These are phyloP conservation scores for Ooceraea biroi DNA, from an alignment of 1,140 invertebrate species.

Conservation along the genomic window DNA sequence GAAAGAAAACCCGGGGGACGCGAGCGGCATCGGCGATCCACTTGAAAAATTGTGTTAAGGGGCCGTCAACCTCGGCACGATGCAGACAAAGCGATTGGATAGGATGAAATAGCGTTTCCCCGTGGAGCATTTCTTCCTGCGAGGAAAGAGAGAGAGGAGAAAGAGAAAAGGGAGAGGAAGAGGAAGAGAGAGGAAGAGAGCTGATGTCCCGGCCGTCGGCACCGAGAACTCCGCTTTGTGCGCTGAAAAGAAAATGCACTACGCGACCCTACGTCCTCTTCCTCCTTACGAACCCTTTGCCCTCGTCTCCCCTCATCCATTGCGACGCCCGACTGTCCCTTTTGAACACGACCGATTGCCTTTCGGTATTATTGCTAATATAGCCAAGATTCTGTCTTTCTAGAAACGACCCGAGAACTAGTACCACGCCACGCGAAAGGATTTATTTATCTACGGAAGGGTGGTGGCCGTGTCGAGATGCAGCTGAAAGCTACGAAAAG, in stretches of 20 bases:
- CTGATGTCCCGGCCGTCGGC: slow-evolving; percentile 29
- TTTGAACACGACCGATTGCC: slow-evolving; percentile 21
- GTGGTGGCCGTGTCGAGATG: background rate
- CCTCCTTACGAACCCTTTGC: slow-evolving; percentile 13
- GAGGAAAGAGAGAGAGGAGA: background rate
- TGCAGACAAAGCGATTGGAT: slow-evolving; percentile 69
- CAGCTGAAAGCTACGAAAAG: background rate
- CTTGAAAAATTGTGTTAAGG: slow-evolving; percentile 70
- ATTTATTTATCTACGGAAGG: background rate
- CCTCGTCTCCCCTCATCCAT: slow-evolving; percentile 47
- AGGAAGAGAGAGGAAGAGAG: background rate
- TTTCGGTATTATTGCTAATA: slow-evolving; percentile 44
- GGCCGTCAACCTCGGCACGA: slow-evolving; percentile 65
- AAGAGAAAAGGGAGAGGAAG: background rate
- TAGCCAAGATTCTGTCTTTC: background rate
- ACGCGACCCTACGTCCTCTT: slow-evolving; percentile 45
- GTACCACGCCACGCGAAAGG: background rate
- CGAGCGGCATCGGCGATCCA: slow-evolving; percentile 29
- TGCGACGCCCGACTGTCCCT: slow-evolving; percentile 2
- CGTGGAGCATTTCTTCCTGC: slow-evolving; percentile 50
- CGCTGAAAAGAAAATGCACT: slow-evolving; percentile 71
- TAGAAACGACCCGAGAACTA: background rate
- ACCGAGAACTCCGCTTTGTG: slow-evolving; percentile 61
- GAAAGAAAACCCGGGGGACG: background rate
- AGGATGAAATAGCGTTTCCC: slow-evolving; percentile 63